These are phyloP conservation scores for Dendrolimus houi DNA, from an alignment of 2,888 invertebrate species.

Conservation along the genomic window DNA sequence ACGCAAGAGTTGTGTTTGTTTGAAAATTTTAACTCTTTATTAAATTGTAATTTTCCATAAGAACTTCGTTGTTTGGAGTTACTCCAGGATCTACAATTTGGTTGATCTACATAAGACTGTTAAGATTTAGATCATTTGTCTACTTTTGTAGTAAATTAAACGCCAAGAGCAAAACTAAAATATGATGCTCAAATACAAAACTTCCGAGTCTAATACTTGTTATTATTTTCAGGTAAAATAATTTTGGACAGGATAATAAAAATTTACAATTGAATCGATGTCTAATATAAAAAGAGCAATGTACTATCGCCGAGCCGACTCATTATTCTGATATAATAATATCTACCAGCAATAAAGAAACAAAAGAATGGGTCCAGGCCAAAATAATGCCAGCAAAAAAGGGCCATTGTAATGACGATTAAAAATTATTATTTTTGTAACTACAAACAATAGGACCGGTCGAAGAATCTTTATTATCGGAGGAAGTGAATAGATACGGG, in stretches of 20 bases:
- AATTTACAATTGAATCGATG: conserved; percentile 12
- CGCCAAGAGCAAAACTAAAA: not conserved
- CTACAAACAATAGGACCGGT: conserved; percentile 49
- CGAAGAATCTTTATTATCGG: conserved; percentile 58
- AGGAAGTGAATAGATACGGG: conserved; percentile 68
- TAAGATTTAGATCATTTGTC: no score
- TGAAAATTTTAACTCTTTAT: no score
- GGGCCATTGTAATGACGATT: conserved; percentile 53
- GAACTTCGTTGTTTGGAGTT: no score
- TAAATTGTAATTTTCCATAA: no score
- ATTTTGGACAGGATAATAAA: conserved; percentile 17
- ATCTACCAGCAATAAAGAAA: conserved; percentile 49
- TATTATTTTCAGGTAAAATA: conserved; percentile 3
- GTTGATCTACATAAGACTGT: no score
- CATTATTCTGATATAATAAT: conserved; percentile 29
- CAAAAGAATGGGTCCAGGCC: conserved; percentile 32
- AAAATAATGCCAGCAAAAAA: conserved; percentile 39
- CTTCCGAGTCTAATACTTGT: not conserved
- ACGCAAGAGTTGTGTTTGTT: no score
- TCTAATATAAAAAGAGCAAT: conserved; percentile 15
- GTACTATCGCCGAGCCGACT: conserved; percentile 22
- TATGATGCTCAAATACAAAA: not conserved
- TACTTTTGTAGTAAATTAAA: not conserved
- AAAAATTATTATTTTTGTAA: conserved; percentile 62
- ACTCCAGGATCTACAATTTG: no score